These are phyloP conservation scores for Rhagium mordax DNA, from an alignment of 2,888 invertebrate genomes.

Conservation along the genomic window DNA sequence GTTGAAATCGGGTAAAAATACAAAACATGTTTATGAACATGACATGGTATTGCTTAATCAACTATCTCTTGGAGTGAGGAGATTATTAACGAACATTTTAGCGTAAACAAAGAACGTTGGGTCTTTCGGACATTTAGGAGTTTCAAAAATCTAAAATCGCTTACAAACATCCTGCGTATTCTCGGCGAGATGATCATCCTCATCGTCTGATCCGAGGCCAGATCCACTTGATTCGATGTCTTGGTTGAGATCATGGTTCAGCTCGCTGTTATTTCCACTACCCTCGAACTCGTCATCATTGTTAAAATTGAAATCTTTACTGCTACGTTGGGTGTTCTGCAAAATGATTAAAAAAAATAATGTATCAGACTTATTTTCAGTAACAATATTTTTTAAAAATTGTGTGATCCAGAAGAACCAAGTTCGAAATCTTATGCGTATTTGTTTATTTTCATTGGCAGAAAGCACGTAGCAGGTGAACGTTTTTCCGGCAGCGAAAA, in stretches of 20 bases:
- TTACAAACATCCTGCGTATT: slow-evolving; percentile 40
- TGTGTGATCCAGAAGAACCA: no score
- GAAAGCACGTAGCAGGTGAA: no score
- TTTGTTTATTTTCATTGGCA: no score
- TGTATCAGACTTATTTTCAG: no score
- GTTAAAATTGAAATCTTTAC: slow-evolving; percentile 55
- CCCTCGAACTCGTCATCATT: slow-evolving; percentile 79
- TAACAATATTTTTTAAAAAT: no score
- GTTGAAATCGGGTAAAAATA: neutral
- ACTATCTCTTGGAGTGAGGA: neutral
- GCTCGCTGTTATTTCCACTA: slow-evolving; percentile 70
- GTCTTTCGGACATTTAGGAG: no score
- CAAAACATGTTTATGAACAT: neutral
- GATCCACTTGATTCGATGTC: slow-evolving; percentile 90
- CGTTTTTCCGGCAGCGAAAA: no score
- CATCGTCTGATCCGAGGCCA: slow-evolving; percentile 89
- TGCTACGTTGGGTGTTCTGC: slow-evolving; percentile 55
- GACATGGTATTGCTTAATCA: neutral
- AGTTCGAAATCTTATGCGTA: no score
- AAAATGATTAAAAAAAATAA: slow-evolving; percentile 48
- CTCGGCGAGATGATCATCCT: slow-evolving; percentile 66
- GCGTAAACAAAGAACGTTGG: neutral
- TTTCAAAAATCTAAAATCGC: neutral
- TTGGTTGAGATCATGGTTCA: slow-evolving; percentile 78
- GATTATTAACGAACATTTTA: neutral